phyloP scores from a whole-genome alignment of 2,113 vertebrate species.

The Trichomycterus rosablanca region DNA sequence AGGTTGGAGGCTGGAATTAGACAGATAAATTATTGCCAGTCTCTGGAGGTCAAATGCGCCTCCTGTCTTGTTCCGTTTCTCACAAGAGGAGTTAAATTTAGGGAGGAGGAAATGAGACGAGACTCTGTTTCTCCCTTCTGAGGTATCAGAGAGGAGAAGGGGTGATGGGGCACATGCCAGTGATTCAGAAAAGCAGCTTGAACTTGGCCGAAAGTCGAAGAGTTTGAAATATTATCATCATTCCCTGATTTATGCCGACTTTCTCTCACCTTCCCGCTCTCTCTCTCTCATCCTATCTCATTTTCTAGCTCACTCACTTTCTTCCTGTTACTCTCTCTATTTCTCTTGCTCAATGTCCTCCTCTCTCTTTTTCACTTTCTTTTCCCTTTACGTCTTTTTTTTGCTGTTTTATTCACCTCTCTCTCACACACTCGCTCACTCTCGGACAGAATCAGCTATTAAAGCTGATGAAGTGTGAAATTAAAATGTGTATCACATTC shows the following conservation, averaged over 20 bases:
- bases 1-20: too few species aligned
- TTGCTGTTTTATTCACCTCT: too few species aligned
- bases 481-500: constrained; percentile 85
- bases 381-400: too few species aligned
- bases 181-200: too few species aligned
- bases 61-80: neutral
- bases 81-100: too few species aligned
- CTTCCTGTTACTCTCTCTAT: neutral
- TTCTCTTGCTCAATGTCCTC: neutral
- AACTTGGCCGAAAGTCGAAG: neutral
- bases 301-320: too few species aligned
- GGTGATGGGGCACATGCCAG: neutral
- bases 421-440: neutral
- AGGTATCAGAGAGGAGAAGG: neutral
- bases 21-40: neutral
- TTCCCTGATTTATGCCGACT: constrained; percentile 11
- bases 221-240: neutral
- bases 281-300: too few species aligned
- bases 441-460: constrained; percentile 68
- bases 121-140: neutral
- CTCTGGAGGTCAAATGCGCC: neutral
- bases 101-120: too few species aligned
- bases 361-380: too few species aligned
- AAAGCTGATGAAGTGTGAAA: constrained; percentile 86
- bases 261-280: too few species aligned